Conservation (phyloP, 2,113 vertebrate species). For the Catharus minimus region DNA sequence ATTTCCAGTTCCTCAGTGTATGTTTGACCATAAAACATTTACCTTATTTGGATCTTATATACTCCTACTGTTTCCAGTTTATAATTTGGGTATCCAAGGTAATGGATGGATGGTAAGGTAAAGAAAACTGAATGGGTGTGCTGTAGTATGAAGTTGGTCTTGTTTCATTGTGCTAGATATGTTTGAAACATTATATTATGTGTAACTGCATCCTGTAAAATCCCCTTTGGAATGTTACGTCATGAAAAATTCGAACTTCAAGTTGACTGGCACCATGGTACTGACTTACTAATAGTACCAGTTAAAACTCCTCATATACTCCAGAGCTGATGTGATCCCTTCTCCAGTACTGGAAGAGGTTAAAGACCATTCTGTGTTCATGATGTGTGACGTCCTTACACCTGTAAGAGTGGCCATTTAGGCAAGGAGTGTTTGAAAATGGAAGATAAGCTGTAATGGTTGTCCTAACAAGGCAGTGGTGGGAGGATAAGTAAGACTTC, state of each 20-base stretch:
- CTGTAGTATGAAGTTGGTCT: background rate
- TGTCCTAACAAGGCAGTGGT: background rate
- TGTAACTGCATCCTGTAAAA: background rate
- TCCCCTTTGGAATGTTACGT: background rate
- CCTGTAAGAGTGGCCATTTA: background rate
- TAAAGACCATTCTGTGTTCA: background rate
- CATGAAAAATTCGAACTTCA: background rate
- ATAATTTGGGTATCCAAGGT: background rate
- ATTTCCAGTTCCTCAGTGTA: background rate
- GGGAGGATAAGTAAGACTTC: background rate
- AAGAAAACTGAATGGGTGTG: background rate
- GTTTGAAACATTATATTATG: background rate
- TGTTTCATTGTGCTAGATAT: background rate
- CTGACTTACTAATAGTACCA: background rate
- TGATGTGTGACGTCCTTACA: background rate
- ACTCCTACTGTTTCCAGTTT: background rate
- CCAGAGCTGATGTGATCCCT: background rate
- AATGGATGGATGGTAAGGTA: background rate
- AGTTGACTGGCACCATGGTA: background rate
- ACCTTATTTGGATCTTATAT: background rate
- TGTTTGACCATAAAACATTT: background rate
- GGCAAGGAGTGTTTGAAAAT: background rate
- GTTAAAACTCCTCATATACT: background rate
- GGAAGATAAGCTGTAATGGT: background rate
- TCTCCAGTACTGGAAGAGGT: background rate